Conservation (phyloP, 92 coral and sea anemone genomes). For the Zoanthus sansibaricus region DNA sequence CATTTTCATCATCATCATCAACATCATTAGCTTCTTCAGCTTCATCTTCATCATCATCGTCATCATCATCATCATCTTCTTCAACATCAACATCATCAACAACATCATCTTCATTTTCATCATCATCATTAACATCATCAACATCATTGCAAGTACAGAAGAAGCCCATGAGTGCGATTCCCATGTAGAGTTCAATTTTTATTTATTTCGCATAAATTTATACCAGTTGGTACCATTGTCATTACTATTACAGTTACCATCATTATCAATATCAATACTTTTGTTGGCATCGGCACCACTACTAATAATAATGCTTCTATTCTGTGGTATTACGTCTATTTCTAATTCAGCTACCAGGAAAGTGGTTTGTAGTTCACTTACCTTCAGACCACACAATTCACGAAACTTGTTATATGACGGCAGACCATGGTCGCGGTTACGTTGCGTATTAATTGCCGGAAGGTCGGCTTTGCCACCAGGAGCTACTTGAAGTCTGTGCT, state of each 20-base stretch:
- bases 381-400: constrained; percentile 32
- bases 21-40: neutral
- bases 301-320: neutral
- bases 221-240: neutral
- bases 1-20: too few relatives aligned
- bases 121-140: too few relatives aligned
- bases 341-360: neutral
- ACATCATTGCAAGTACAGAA: too few relatives aligned
- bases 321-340: neutral
- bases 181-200: too few relatives aligned
- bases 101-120: too few relatives aligned
- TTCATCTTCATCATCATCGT: too few relatives aligned
- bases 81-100: too few relatives aligned
- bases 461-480: constrained; percentile 44
- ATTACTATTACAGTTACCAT: neutral
- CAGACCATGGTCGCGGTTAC: constrained; percentile 39
- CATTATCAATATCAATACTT: neutral
- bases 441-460: constrained; percentile 33
- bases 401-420: constrained; percentile 38
- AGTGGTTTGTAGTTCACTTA: neutral
- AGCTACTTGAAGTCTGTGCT: constrained; percentile 20
- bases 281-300: neutral
- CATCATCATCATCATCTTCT: too few relatives aligned
- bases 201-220: too few relatives aligned
- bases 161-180: too few relatives aligned